phyloP scores from a whole-genome alignment of 2,797 vertebrate species.

The Buphagus erythrorhynchus region DNA sequence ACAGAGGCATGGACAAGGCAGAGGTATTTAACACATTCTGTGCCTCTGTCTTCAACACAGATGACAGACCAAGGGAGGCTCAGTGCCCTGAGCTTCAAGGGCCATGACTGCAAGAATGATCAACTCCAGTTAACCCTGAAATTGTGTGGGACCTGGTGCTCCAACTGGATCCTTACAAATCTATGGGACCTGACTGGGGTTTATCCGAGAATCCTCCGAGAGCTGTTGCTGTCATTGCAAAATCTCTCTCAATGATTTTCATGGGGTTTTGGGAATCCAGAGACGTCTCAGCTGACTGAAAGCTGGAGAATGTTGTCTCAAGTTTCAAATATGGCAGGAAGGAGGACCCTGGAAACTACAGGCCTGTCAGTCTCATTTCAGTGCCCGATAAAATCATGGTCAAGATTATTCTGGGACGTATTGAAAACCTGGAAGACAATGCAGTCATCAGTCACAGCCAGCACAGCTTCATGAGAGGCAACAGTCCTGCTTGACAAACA shows the following conservation, averaged over 20 bases:
- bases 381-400: not conserved
- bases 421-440: not conserved
- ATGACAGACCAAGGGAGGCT: not conserved
- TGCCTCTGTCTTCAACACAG: rapidly evolving
- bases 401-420: not conserved
- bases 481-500: not conserved
- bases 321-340: not conserved
- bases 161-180: not conserved
- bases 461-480: not conserved
- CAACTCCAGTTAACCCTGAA: not conserved
- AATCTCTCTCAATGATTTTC: not conserved
- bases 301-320: not conserved
- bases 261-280: not conserved
- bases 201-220: not conserved
- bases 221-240: not conserved
- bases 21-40: not conserved
- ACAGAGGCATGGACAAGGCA: not conserved
- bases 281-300: not conserved
- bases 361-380: not conserved
- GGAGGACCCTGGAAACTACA: not conserved
- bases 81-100: not conserved
- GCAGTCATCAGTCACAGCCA: not conserved
- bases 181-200: not conserved
- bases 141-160: not conserved
- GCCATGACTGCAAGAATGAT: not conserved